Base-by-base conservation (phyloP, 2,113 vertebrate species). In the Protobothrops flavoviridis region DNA sequence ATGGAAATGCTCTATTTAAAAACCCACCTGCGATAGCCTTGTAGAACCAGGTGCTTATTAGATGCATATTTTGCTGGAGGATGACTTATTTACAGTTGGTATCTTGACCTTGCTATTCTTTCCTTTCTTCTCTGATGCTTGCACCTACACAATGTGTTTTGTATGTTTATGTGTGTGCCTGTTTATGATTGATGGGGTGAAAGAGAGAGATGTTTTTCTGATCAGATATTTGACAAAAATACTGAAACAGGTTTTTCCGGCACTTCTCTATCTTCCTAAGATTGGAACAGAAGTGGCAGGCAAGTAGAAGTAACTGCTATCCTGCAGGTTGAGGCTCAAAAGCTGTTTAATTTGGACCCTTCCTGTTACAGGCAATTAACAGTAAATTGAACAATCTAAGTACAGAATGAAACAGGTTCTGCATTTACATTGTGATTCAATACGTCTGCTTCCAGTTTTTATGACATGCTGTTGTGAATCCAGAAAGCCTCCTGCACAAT, bases 21-120 rank as follows among this genome's bases (percentile, higher is more conserved):
- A 48, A 4, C 33, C 52, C 24, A 52, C 7, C 4, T 10, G 64
- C 52, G 89, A 81, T 48, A 26, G 21, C 33, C 53, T 0, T 0
- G 0, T 0, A 74, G 33, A 88, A 81, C 92, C 0, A 0, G 45
- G 91, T 52, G 21, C 53, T 87, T 29, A 69, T 52, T 9, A 3
- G 52, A 59, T 91, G 89, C 0, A 0, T 24, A 0, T 13, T 23
- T 55, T 55, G 24, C 29, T 61, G 6, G 45, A 48, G 20, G 45
- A 23, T 21, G 17, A 86, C 33, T 45, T 52, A 11, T 52, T n/a
- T 24, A 0, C 55, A 90, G 29, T 0, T 0, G 13, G 0, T 0
- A 0, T 85, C 57, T 61, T 69, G 92, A 2, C 4, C 0, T 3
- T 0, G 8, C 4, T 85, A 24, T 55, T 0, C 4, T 2, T 64